Conservation (phyloP, 2,888 invertebrate species). For the Digitonthophagus gazella region DNA sequence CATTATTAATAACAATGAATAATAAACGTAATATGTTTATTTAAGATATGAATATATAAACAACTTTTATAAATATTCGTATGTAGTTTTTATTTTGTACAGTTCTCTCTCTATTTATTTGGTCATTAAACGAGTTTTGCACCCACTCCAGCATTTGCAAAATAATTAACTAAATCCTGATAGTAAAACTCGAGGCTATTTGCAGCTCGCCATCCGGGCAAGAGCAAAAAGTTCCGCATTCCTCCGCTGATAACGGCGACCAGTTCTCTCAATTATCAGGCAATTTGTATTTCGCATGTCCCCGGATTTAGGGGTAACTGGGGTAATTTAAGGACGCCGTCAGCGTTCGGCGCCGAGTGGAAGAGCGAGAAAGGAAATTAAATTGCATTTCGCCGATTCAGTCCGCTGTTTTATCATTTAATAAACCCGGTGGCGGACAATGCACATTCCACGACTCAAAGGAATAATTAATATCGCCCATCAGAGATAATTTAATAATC, state of each 20-base stretch:
- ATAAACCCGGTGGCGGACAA: not conserved
- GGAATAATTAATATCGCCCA: not conserved
- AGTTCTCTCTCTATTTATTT: too few species aligned
- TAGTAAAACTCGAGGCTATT: not conserved
- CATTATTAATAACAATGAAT: too few species aligned
- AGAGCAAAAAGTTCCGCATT: not conserved
- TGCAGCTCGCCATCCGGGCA: not conserved
- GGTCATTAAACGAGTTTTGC: not conserved
- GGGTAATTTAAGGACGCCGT: not conserved
- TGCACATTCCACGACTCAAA: not conserved
- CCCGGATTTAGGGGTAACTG: not conserved
- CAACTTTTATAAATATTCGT: too few species aligned
- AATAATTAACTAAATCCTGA: not conserved
- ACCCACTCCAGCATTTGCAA: not conserved
- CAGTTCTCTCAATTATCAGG: not conserved
- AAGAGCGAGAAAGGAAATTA: not conserved
- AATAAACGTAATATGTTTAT: not conserved
- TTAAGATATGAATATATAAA: not conserved
- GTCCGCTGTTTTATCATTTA: not conserved
- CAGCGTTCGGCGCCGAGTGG: not conserved
- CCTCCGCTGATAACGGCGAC: not conserved
- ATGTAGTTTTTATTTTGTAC: too few species aligned
- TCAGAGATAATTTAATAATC: not conserved
- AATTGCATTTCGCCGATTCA: not conserved
- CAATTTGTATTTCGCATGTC: not conserved